Evolutionary conservation across 2,888 invertebrate genomes (phyloP), one percentile per base, ranked within the genome.

Genomic region (Meteorus colon): DNA sequence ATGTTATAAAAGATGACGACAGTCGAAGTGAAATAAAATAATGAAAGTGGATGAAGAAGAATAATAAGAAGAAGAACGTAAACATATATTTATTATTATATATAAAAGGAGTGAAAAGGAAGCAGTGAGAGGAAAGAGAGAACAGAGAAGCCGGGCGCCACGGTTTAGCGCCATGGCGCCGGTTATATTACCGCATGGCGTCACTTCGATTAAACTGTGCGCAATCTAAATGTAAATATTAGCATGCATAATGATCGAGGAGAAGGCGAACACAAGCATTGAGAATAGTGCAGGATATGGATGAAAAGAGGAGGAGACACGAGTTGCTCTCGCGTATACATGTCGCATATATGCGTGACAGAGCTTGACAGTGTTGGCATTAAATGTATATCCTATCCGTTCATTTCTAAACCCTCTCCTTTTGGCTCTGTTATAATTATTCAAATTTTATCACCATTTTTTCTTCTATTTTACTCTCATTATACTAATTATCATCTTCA

Each of bases 151-250:
- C 69, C 73, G 77, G 83, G 81, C 83, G 82, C 83, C 81, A 83
- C 78, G 79, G 75, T 86, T 87, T 87, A 87, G 86, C 88, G 87
- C 86, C 85, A 83, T 85, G 88, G 88, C 88, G 88, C 88, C 88
- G 86, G 84, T 84, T 87, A 86, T 88, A 88, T 88, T 87, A 87
- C 86, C 84, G 84, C 84, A 84, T 86, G 87, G 88, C 88, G 87
- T 88, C 88, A 87, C 87, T 87, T 87, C 87, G 87, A 88, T 88
- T 87, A 87, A 88, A 86, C 78, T 75, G 82, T 84, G 84, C 83
- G 87, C 88, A 87, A 88, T 88, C 88, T 87, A 87, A 88, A 88
- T 87, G 88, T 88, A 88, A 88, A 88, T 88, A 88, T 88, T 87
- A 86, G 86, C 86, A 86, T 87, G 87, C 84, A 84, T 86, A 87